Conservation (phyloP, 2,797 vertebrate species). For the Diplodus puntazzo region DNA sequence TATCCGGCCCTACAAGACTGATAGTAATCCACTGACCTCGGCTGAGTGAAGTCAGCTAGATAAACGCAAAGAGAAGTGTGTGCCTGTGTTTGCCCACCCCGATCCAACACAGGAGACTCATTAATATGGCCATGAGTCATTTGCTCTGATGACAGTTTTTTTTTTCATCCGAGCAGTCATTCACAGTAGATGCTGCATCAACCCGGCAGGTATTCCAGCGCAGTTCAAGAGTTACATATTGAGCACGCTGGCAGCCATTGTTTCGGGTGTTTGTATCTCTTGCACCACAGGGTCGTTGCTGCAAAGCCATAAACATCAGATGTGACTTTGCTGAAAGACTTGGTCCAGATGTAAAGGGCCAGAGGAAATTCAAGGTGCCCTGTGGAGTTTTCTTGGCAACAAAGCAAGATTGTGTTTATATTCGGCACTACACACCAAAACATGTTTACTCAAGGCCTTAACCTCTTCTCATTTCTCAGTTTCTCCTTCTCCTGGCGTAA, state of each 20-base stretch:
- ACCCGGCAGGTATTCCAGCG: slow-evolving; percentile 29
- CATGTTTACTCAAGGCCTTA: neutral
- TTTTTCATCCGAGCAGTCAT: slow-evolving; percentile 15
- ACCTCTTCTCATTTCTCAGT: too few species aligned
- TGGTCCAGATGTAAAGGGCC: slow-evolving; percentile 6
- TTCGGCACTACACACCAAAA: neutral
- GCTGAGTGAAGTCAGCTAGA: slow-evolving; percentile 42
- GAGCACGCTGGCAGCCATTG: slow-evolving; percentile 9
- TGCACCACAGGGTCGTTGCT: slow-evolving; percentile 16
- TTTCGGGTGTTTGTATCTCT: slow-evolving; percentile 21
- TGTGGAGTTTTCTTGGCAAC: neutral
- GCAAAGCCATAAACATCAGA: slow-evolving; percentile 15
- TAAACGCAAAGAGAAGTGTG: slow-evolving; percentile 30
- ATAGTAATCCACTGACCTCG: slow-evolving; percentile 47
- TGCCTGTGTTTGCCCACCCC: neutral
- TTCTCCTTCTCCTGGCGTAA: too few species aligned
- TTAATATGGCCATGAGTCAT: slow-evolving; percentile 40
- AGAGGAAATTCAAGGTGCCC: slow-evolving; percentile 10
- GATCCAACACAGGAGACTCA: slow-evolving; percentile 34
- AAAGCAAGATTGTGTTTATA: neutral
- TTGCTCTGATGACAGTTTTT: slow-evolving; percentile 38
- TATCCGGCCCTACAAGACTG: slow-evolving; percentile 39
- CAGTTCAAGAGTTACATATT: slow-evolving; percentile 32
- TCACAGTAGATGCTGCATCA: slow-evolving; percentile 26
- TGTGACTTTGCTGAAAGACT: slow-evolving; percentile 4